phyloP scores from a whole-genome alignment of 1,140 invertebrate genomes.

The Bombus consobrinus region DNA sequence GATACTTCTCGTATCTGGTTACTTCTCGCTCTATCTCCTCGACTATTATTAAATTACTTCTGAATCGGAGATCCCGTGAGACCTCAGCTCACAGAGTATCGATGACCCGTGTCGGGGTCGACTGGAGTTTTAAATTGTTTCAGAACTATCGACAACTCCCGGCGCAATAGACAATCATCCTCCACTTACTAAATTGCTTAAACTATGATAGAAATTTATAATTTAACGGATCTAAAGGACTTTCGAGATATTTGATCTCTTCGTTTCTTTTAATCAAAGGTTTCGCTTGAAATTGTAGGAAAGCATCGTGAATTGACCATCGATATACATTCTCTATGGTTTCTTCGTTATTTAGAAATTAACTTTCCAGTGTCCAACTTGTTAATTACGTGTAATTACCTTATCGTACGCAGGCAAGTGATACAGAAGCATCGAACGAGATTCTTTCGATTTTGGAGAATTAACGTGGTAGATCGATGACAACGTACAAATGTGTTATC shows the following conservation, averaged over 20 bases:
- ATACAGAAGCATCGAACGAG: no score
- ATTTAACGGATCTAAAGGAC: neutral
- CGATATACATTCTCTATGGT: no score
- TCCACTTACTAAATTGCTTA: neutral
- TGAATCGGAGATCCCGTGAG: neutral
- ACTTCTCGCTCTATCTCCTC: neutral
- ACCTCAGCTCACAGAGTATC: neutral
- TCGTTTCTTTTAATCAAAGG: neutral
- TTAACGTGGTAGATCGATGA: no score
- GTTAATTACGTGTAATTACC: no score
- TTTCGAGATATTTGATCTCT: neutral
- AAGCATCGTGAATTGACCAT: no score
- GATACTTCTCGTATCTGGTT: neutral
- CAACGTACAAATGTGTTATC: no score
- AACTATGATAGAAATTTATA: neutral
- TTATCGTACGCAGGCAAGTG: no score
- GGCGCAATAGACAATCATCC: neutral
- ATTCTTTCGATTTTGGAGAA: no score
- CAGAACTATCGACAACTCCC: slow-evolving; percentile 35
- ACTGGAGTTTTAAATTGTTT: slow-evolving; percentile 47
- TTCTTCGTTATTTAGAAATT: no score
- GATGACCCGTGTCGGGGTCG: slow-evolving; percentile 2
- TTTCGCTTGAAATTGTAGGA: no score
- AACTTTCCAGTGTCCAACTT: no score
- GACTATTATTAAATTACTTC: slow-evolving; percentile 42